Base-by-base conservation (phyloP, 2,113 vertebrate species). In the Syngnathus floridae region DNA sequence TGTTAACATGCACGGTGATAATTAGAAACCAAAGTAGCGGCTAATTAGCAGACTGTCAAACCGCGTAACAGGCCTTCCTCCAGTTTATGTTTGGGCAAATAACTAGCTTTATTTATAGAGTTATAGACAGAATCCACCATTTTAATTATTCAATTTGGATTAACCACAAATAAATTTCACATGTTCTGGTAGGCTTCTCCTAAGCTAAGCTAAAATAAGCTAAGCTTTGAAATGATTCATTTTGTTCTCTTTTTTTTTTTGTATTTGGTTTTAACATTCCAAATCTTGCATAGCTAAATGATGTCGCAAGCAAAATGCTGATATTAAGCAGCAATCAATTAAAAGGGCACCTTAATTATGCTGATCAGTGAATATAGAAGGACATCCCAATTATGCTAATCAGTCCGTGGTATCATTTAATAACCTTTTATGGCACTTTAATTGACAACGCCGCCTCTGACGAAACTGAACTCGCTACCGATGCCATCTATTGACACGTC, bases 1-100 rank as follows among this genome's bases (percentile, higher is more conserved):
- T 38, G 61, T 64, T 84, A 70, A 69, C 52, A 37, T 56, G 48
- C 64, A 2, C 49, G 46, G 74, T 60, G 54, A 71, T 77, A 67
- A 81, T 81, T 65, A 4, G 13, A 66, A 38, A 1, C 52, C 57
- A 31, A 67, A 57, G 12, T 67, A 67, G 45, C 51, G 43, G 26
- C 64, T n/a, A 71, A 67, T 40, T 31, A 75, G 46, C 67, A 64
- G 22, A 56, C 38, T 66, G 69, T 66, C 73, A 68, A 51, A 21
- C 40, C 66, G 21, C 38, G 36, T 19, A 66, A 60, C 4, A 12
- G 65, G 52, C 16, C 35, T 35, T 31, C 14, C 58, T 26, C 0
- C 0, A 60, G 21, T 58, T 10, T 6, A 54, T n/a, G 21, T 4
- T 26, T 22, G 1, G 17, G 19, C 41, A 69, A 52, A n/a, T 62